Evolutionary conservation across 2,888 invertebrate species (phyloP).

Genomic region (Dolomedes plantarius): DNA sequence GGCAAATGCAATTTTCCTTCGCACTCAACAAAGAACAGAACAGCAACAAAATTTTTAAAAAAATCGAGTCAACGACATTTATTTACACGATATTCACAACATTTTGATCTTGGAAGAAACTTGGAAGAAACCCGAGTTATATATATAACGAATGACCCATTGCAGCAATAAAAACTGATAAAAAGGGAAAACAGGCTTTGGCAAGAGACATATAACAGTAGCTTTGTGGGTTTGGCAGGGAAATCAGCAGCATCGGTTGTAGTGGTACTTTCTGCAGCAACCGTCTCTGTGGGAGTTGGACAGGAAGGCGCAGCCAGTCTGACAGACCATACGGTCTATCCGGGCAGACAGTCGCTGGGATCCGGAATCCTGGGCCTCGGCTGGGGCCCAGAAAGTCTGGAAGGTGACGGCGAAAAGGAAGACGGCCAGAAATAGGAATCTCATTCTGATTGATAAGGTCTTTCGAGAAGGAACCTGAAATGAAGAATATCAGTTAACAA

Average conservation of each 20-base stretch:
- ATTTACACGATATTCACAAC: background rate
- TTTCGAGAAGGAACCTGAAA: background rate
- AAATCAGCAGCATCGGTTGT: constrained; percentile 52
- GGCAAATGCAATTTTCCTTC: no score
- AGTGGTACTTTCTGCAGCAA: constrained; percentile 59
- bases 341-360: constrained; percentile 17
- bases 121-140: background rate
- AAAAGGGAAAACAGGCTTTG: background rate
- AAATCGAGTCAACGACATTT: background rate
- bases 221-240: no score
- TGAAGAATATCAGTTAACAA: no score
- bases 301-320: constrained; percentile 39
- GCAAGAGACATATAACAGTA: background rate
- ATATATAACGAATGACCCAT: background rate
- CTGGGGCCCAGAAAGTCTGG: background rate
- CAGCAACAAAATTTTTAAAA: no score
- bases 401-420: constrained; percentile 21
- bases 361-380: background rate
- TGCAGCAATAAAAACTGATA: background rate
- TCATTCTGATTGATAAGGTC: background rate
- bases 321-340: constrained; percentile 52
- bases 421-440: constrained; percentile 17
- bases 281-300: constrained; percentile 48
- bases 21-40: no score
- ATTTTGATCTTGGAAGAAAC: background rate